Evolutionary conservation across 2,888 invertebrate species (phyloP), one percentile per base, ranked within the genome.

Genomic region (Ecdyonurus torrentis): DNA sequence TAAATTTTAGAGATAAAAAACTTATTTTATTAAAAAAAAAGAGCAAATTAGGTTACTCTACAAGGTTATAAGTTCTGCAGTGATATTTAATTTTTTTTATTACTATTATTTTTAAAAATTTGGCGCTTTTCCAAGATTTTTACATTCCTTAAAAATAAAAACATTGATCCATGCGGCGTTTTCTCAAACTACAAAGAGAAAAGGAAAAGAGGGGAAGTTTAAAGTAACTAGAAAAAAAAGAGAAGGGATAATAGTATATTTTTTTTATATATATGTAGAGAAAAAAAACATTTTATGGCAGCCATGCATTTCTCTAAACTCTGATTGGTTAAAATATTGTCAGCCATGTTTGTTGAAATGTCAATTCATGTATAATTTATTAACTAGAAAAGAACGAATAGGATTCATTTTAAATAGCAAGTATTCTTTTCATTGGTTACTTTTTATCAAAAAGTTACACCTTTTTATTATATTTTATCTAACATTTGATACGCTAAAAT

Each of bases 331-430:
- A 37, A 37, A 37, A 37, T 5, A 5, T 37, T 37, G 37, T 5
- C 37, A 15, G 37, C 37, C 37, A 37, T 37, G 37, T 37, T 37
- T 37, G 37, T 37, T 37, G 15, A 37, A 37, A 37, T 5, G 37
- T 37, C 37, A 10, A 55, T 55, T 55, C 55, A n/a, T 55, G 55
- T n/a, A 55, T 55, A 55, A 55, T 55, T 55, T 55, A 55, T 55
- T 55, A 55, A 7, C 20, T 7, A n/a, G 55, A 22, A n/a, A 22
- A 22, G 55, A 55, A 55, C 55, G 55, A 55, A 55, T 55, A n/a
- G 20, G n/a, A 37, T 37, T 37, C 37, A 37, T 37, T 37, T 37
- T 5, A 37, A 37, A 37, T 15, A 37, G 37, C 7, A 37, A 37
- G 7, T 10, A 37, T 10, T 5, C 7, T 10, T 37, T 10, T 37